Evolutionary conservation across 2,113 vertebrate species (phyloP).

Genomic region (Stegastes partitus): DNA sequence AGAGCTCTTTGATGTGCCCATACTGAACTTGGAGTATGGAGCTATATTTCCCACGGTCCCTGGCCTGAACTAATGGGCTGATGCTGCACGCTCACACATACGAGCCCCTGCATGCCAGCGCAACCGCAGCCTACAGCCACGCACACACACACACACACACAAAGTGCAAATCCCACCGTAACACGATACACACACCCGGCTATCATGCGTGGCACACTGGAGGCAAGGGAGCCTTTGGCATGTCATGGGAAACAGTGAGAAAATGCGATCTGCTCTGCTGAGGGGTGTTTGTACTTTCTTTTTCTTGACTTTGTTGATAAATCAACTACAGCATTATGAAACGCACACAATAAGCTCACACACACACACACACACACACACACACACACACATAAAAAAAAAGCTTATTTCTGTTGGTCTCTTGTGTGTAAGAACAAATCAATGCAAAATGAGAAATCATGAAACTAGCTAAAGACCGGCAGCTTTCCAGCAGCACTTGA

Average conservation of each 20-base stretch:
- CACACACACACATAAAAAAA: not conserved
- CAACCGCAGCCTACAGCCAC: not conserved
- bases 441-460: constrained; percentile 36
- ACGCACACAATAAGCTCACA: constrained; percentile 1
- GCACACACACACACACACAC: constrained; percentile 5
- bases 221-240: constrained; percentile 3
- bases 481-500: constrained; percentile 27
- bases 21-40: constrained; percentile 12
- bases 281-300: not conserved
- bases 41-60: constrained; percentile 60
- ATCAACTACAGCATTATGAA: not conserved
- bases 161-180: constrained; percentile 34
- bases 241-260: constrained; percentile 48
- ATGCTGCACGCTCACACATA: constrained; percentile 38
- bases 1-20: constrained; percentile 39
- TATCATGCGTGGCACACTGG: not conserved
- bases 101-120: constrained; percentile 5
- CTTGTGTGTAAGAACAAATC: constrained; percentile 28
- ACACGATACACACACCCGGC: constrained; percentile 43
- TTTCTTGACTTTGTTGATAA: constrained; percentile 19
- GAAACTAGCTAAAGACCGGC: not conserved
- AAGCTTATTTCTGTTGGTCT: not conserved
- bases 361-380: not conserved
- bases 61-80: constrained; percentile 56
- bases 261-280: constrained; percentile 1